These are phyloP conservation scores for Ferdinandea cuprea DNA, from an alignment of 2,888 invertebrate genomes.

Conservation along the genomic window DNA sequence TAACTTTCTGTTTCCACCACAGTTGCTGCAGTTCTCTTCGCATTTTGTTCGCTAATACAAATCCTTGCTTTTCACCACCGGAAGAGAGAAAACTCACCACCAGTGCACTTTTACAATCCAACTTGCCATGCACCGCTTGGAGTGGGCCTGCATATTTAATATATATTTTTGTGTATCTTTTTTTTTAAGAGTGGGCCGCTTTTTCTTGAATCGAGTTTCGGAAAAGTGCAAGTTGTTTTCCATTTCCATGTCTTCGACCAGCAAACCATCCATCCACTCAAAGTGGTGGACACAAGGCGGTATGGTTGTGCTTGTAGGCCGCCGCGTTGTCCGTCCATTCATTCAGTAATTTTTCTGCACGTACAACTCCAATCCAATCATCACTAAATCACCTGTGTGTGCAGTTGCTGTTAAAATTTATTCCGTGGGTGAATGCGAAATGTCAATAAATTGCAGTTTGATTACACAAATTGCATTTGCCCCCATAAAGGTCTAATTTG, in stretches of 20 bases:
- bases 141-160: too few relatives aligned
- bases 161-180: background rate
- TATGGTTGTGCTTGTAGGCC: slow-evolving; percentile 31
- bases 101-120: too few relatives aligned
- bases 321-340: slow-evolving; percentile 32
- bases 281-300: slow-evolving; percentile 3
- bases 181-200: slow-evolving; percentile 27
- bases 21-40: too few relatives aligned
- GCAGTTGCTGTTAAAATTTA: background rate
- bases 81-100: too few relatives aligned
- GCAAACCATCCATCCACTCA: background rate
- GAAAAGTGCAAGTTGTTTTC: slow-evolving; percentile 70
- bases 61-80: too few relatives aligned
- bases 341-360: slow-evolving; percentile 50
- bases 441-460: slow-evolving; percentile 53
- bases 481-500: slow-evolving; percentile 21
- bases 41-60: too few relatives aligned
- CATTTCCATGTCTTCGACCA: slow-evolving; percentile 31
- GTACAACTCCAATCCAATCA: background rate
- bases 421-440: slow-evolving; percentile 63
- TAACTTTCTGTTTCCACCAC: too few relatives aligned
- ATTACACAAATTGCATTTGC: slow-evolving; percentile 53
- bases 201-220: slow-evolving; percentile 1
- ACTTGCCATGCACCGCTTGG: background rate
- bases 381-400: slow-evolving; percentile 38